Evolutionary conservation across 2,888 invertebrate species (phyloP), one percentile per base, ranked within the genome.

Genomic region (Plebejus anna): DNA sequence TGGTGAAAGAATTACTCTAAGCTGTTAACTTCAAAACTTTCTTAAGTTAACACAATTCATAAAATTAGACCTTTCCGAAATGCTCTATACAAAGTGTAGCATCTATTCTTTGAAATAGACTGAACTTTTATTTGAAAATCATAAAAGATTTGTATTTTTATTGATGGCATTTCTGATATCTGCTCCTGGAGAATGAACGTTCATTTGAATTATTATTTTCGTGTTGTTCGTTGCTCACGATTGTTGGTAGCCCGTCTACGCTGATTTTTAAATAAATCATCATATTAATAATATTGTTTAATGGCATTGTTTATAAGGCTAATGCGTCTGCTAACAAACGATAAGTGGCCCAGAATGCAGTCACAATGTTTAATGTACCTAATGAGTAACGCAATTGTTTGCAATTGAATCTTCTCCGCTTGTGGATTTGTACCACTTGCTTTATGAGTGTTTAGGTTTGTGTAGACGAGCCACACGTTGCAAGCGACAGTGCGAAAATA

Each of bases 351-450:
- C 11, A 61, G 61, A 61, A 61, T 61, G 28, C 61, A 32, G 11
- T 7, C 11, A 61, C 42, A 22, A 38, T 38, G 16, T 38, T 9
- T 9, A 22, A 38, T 38, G 71, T 42, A 47, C 47, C 47, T 4
- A 71, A 71, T 71, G 38, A 71, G 42, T 47, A 42, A 71, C 71
- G n/a, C 22, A 71, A 71, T 71, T 71, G 22, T 22, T 71, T n/a
- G n/a, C 42, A n/a, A 71, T 71, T 42, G n/a, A 71, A 42, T 42
- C 22, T n/a, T 7, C 42, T 38, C 36, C 38, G 4, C 38, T 71
- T 71, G 71, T 42, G 42, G n/a, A n/a, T 22, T n/a, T 38, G 71
- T 71, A 36, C 6, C 38, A 22, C 51, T 75, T 75, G 55, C 9
- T 28, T n/a, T 22, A 28, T 61, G 3, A 11, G 61, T 61, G 4